Evolutionary conservation across 2,888 invertebrate species (phyloP), one percentile per base, ranked within the genome.

Genomic region (Caenorhabditis panamensis): DNA sequence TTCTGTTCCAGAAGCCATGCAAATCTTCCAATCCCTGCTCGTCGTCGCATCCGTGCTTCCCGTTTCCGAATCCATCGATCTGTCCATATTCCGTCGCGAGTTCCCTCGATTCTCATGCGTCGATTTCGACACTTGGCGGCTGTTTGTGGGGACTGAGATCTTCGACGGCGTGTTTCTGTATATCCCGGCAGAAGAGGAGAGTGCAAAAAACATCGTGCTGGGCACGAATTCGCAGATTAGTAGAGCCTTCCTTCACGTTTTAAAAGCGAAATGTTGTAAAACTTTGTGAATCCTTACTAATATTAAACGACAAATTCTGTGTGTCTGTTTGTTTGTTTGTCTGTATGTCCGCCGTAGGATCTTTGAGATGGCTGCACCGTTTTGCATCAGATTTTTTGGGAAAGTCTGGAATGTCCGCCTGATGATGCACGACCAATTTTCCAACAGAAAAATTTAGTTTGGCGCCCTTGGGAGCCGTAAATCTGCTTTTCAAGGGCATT

Each of bases 41-140:
- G 26, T 44, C 20, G 41, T 49, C 11, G 47, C 37, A 26, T 26
- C 26, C 8, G 26, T 18, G 8, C 28, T 59, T 18, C 22, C 56
- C 22, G n/a, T 67, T 1, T 18, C 26, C 22, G 31, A 18, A 2
- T 8, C 28, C 16, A 18, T 61, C 16, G 54, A 66, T 16, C 18
- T 75, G 13, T 58, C 75, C 1, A 24, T 4, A 8, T 62, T 79
- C 31, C 79, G 79, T 3, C 71, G 58, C n/a, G 6, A 31, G 16
- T 79, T 79, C 24, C 61, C 71, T 5, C 47, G 26, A n/a, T 77
- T 77, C 28, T 20, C 58, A 4, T 59, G 20, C 26, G 51, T 31
- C 36, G 78, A 78, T 47, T 78, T 78, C 8, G 64, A 71, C 11
- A 59, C 64, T 41, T 78, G 59, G 71, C 71, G 71, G n/a, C 44